A percentile compares a stretch with the other conserved stretches of the same genome.
Evolutionary conservation across 2,797 vertebrate species (phyloP).

Genomic region (Chlorospingus semifuscus): DNA sequence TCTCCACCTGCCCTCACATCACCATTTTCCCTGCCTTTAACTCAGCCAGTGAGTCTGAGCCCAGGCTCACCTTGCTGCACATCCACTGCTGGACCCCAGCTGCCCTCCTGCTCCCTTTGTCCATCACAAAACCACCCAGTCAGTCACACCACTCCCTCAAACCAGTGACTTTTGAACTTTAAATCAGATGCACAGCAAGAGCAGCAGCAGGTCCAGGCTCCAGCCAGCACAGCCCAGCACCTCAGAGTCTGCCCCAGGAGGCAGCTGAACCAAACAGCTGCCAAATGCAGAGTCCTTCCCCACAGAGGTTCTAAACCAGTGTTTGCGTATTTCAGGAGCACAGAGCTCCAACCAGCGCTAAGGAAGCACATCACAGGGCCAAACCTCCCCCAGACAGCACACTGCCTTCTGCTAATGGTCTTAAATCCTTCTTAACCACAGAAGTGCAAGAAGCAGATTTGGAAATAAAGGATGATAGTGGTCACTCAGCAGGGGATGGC

Average conservation of each 20-base stretch:
- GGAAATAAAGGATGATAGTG: not conserved
- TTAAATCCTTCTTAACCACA: not conserved
- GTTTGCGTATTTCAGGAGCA: not conserved
- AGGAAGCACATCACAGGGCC: not conserved
- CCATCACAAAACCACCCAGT: not conserved
- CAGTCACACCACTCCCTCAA: not conserved
- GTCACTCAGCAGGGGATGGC: not conserved
- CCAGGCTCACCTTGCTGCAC: not conserved
- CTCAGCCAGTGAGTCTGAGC: not conserved
- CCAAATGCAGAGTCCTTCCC: not conserved
- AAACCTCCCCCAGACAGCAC: not conserved
- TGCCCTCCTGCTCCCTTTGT: not conserved
- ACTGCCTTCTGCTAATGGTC: not conserved
- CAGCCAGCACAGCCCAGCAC: not conserved
- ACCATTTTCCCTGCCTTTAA: not conserved
- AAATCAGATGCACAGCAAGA: not conserved
- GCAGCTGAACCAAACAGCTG: not conserved
- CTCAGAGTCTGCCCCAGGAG: accelerated
- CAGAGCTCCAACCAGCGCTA: not conserved
- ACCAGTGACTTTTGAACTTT: not conserved
- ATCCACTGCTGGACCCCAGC: not conserved
- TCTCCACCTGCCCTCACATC: not conserved
- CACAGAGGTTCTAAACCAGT: not conserved
- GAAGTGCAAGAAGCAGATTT: not conserved
- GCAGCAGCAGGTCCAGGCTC: not conserved